A percentile compares a stretch with the other conserved stretches of the same genome.
Evolutionary conservation across 2,797 vertebrate genomes (phyloP).

Genomic region (Leuciscus waleckii): DNA sequence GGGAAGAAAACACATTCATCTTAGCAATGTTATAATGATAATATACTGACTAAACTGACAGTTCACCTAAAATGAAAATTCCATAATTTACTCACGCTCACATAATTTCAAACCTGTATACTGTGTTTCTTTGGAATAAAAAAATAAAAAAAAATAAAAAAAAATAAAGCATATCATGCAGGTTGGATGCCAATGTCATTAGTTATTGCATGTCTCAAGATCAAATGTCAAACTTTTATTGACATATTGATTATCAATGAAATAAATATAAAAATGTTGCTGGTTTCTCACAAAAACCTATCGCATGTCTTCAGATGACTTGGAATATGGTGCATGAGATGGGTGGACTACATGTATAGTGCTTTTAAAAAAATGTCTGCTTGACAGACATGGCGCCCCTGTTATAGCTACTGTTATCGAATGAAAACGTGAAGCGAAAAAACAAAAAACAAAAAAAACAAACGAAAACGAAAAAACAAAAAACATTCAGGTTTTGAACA

Average conservation of each 20-base stretch:
- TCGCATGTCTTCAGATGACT: background rate
- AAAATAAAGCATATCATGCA: background rate
- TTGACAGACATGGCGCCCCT: background rate
- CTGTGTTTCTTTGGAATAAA: background rate
- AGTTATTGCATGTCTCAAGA: background rate
- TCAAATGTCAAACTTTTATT: background rate
- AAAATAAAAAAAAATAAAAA: too few species aligned
- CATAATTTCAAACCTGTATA: background rate
- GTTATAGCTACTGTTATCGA: background rate
- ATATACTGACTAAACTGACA: background rate
- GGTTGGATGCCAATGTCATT: background rate
- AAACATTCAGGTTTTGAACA: background rate
- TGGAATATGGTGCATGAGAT: background rate
- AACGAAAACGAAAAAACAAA: too few species aligned
- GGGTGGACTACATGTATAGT: background rate
- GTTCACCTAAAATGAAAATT: background rate
- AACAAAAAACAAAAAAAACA: too few species aligned
- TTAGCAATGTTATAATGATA: background rate
- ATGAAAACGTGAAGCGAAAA: background rate
- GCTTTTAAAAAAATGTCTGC: background rate
- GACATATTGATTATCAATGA: background rate
- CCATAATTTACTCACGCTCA: background rate
- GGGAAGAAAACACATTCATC: constrained; percentile 25
- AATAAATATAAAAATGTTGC: background rate
- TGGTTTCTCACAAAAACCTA: background rate